Evolutionary conservation across 2,113 vertebrate genomes (phyloP), one percentile per base, ranked within the genome.

Genomic region (Malurus alboscapulatus): DNA sequence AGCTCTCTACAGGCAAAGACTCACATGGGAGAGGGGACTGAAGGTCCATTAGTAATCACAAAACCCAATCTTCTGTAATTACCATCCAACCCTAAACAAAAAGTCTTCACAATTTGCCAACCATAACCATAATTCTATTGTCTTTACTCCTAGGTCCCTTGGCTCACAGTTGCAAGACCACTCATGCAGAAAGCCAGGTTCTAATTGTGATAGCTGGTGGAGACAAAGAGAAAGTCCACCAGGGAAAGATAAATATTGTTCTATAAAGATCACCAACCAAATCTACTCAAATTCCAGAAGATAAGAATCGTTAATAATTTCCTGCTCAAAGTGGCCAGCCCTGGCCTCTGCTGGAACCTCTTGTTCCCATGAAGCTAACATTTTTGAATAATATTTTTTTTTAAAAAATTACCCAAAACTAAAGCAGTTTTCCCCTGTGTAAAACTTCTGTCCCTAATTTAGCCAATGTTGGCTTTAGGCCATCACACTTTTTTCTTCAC

Each of bases 221-320:
- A 94, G 72, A 93, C 82, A 93, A 95, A 96, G 87, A 90, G 94
- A 87, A 93, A 97, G 93, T 92, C 87, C 87, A 92, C 34, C 71
- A 88, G 90, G 81, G 72, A 83, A 95, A 96, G 85, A 96, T 84
- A 96, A 96, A 96, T 96, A 95, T 93, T 94, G 86, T 94, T 96
- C 88, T 96, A 78, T 95, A 95, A 93, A 93, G 96, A 96, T 94
- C 94, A 93, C 84, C 94, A 94, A 96, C 76, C 65, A 95, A 94
- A 95, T 95, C 96, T 95, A 95, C 84, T 96, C 92, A 92, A 93
- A 94, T 96, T 97, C 96, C 95, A 94, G 76, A 95, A 96, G 97
- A 97, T 96, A 97, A 97, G 96, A 89, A 97, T 97, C 59, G 81
- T 96, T 96, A 97, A 97, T 97, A 96, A 97, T 97, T 96, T 96